phyloP scores from a whole-genome alignment of 2,888 invertebrate genomes.

The Hoplodrina blanda region DNA sequence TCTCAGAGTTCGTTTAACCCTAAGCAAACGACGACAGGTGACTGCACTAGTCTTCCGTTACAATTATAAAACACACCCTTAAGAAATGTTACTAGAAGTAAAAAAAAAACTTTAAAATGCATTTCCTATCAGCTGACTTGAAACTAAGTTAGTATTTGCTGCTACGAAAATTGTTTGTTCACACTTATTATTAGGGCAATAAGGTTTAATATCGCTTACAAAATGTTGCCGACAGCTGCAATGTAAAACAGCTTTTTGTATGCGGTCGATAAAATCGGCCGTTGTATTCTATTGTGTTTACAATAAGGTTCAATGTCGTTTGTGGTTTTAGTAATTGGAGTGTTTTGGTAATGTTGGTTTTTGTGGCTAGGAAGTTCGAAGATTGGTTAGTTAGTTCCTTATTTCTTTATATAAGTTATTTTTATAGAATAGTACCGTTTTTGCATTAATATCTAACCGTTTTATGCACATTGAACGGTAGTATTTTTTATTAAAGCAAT shows the following conservation, averaged over 20 bases:
- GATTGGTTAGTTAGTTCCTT: constrained; percentile 60
- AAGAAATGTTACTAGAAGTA: constrained; percentile 46
- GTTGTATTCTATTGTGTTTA: constrained; percentile 21
- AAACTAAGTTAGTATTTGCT: constrained; percentile 24
- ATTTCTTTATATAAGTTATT: constrained; percentile 47
- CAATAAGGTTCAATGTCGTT: constrained; percentile 46
- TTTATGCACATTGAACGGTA: not conserved
- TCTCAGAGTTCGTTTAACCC: constrained; percentile 57
- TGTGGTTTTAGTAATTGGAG: constrained; percentile 13
- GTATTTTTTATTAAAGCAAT: not conserved
- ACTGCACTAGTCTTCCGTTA: constrained; percentile 68
- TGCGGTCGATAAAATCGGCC: constrained; percentile 1
- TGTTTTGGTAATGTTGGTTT: constrained; percentile 34
- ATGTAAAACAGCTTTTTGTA: constrained; percentile 11
- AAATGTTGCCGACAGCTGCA: constrained; percentile 13
- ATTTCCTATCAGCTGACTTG: constrained; percentile 68
- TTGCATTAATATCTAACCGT: constrained; percentile 10
- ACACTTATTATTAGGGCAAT: fast-evolving
- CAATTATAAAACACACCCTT: constrained; percentile 66
- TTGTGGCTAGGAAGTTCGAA: constrained; percentile 55
- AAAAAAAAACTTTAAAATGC: constrained; percentile 56
- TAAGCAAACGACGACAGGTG: constrained; percentile 59
- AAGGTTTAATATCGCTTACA: constrained; percentile 35
- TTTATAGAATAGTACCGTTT: constrained; percentile 21
- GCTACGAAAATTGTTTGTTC: not conserved